A percentile compares a stretch with the other conserved stretches of the same genome.
phyloP scores from a whole-genome alignment of 1,140 invertebrate species.

The silkworm (Bombyx mori) region DNA sequence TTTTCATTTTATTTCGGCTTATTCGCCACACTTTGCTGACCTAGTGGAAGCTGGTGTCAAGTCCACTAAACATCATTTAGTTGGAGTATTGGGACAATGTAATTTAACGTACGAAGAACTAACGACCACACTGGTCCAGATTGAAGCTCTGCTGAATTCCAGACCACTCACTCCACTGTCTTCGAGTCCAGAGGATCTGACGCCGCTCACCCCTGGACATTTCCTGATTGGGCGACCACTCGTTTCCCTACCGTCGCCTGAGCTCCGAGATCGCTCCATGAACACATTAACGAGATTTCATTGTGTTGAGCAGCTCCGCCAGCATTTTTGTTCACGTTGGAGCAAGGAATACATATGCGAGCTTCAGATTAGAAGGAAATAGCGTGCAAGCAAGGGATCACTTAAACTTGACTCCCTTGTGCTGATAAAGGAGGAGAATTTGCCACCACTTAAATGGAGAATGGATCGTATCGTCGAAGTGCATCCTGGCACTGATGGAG shows the following conservation, averaged over 20 bases:
- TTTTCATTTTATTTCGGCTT: constrained; percentile 15
- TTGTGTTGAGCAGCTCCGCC: constrained; percentile 10
- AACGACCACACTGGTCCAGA: constrained; percentile 21
- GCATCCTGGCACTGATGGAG: constrained; percentile 13
- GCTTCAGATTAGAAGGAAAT: constrained; percentile 19
- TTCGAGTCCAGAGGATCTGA: constrained; percentile 4
- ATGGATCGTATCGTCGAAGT: constrained; percentile 5
- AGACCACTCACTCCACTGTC: constrained; percentile 10
- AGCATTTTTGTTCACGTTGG: constrained; percentile 21
- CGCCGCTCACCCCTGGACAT: constrained; percentile 5
- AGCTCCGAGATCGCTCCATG: neutral
- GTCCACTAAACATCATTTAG: constrained; percentile 18
- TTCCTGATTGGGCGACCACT: constrained; percentile 6
- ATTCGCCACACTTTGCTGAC: constrained; percentile 19
- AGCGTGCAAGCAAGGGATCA: constrained; percentile 4
- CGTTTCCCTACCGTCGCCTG: constrained; percentile 1
- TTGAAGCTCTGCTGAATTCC: constrained; percentile 23
- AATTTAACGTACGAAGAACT: constrained; percentile 25
- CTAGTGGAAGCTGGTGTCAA: constrained; percentile 20
- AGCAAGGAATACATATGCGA: constrained; percentile 17
- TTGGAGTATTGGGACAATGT: constrained; percentile 18
- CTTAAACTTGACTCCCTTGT: constrained; percentile 20
- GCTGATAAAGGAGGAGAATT: constrained; percentile 9
- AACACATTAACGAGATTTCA: constrained; percentile 1
- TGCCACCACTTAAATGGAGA: constrained; percentile 10